Evolutionary conservation across 2,113 vertebrate species (phyloP), one percentile per base, ranked within the genome.

Genomic region (Caloenas nicobarica): DNA sequence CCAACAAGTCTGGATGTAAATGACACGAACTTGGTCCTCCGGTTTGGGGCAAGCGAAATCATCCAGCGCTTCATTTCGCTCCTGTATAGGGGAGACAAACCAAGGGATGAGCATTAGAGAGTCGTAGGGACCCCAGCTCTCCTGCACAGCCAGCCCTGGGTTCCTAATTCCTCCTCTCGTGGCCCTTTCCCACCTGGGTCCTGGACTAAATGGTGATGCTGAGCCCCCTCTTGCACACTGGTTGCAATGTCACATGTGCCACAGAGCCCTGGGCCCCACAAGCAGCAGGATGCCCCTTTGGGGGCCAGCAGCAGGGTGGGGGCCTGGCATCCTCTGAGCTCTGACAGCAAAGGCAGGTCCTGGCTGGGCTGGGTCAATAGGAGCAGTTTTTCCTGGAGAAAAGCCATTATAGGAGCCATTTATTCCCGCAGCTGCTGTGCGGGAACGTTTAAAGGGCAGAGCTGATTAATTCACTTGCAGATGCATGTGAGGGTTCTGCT

Each of bases 21-120:
- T 7, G 99, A 99, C 91, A 99, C 98, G 6, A 99, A 99, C 56
- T 99, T 99, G 31, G 99, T 99, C 86, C 99, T 98, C 10, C 99
- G 98, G 91, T 99, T 99, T 2, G 99, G 99, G 78, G 99, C 99
- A 70, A 99, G 98, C 0, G 99, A 98, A 66, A 98, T 99, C 96
- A 99, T 99, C 99, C 99, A 99, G 24, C 99, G 99, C 69, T 99
- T 99, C 98, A 99, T 99, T 93, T 99, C 99, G 3, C 99, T 99
- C 98, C 99, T 99, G 96, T 44, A 81, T 2, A 46, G 36, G 53
- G 83, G 31, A 89, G 31, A 97, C 13, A 95, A 81, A 88, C 9
- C 7, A 4, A 51, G 61, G 61, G 46, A 1, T 89, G 53, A 96
- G 33, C 7, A 10, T 5, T 11, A 21, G 33, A 31, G 16, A 40